Conservation (phyloP, 2,888 invertebrate genomes). For the Terebella lapidaria region DNA sequence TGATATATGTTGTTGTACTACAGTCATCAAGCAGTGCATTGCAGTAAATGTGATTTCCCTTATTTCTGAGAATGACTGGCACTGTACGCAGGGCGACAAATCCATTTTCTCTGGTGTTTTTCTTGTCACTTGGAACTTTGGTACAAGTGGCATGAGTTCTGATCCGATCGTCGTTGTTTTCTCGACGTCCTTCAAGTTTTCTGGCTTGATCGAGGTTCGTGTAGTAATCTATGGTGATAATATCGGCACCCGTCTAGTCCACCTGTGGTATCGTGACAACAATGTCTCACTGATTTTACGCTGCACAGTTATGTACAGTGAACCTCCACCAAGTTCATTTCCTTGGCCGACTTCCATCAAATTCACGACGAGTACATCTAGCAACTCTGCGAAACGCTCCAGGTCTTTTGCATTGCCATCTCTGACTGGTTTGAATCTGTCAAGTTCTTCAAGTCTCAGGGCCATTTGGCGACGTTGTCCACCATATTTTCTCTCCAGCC, state of each 20-base stretch:
- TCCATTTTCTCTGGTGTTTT: neutral
- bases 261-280: constrained; percentile 4
- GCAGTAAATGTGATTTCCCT: neutral
- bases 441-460: constrained; percentile 13
- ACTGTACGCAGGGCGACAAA: constrained; percentile 5
- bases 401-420: constrained; percentile 10
- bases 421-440: constrained; percentile 11
- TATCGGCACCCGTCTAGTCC: constrained; percentile 9
- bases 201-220: neutral
- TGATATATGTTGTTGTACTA: constrained; percentile 2
- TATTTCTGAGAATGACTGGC: neutral
- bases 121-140: neutral
- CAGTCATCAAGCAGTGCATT: constrained; percentile 5
- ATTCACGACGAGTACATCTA: constrained; percentile 13
- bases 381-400: constrained; percentile 12
- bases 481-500: constrained; percentile 15
- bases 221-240: constrained; percentile 8
- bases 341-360: constrained; percentile 7
- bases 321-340: constrained; percentile 7
- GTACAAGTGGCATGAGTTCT: too few relatives aligned
- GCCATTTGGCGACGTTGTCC: constrained; percentile 10
- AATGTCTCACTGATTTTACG: constrained; percentile 7
- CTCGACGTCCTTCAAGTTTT: constrained; percentile 11
- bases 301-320: constrained; percentile 9
- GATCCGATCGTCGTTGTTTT: too few relatives aligned